These are phyloP conservation scores for Ivindomyrus marchei DNA, from an alignment of 2,113 vertebrate genomes.

Conservation along the genomic window DNA sequence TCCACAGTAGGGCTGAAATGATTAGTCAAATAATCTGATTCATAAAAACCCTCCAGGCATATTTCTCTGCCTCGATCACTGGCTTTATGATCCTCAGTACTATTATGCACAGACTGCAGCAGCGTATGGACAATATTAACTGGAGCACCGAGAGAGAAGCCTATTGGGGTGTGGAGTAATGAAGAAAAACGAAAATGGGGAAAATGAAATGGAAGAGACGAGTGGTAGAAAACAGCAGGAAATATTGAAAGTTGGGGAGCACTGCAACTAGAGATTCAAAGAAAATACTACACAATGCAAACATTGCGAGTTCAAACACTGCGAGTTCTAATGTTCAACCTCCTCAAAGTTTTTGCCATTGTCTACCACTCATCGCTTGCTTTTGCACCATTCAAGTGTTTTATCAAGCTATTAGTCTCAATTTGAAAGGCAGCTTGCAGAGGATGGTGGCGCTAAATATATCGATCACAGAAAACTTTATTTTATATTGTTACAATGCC, in stretches of 20 bases:
- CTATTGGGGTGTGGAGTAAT: neutral
- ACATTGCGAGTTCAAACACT: neutral
- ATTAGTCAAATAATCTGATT: neutral
- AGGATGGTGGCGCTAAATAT: neutral
- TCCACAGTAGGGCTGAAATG: neutral
- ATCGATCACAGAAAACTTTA: neutral
- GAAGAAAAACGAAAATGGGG: neutral
- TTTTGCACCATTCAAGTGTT: neutral
- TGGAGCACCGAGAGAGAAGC: neutral
- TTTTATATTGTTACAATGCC: neutral
- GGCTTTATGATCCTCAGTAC: neutral
- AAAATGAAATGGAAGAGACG: neutral
- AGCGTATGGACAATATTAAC: neutral
- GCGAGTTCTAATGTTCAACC: neutral
- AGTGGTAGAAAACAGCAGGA: neutral
- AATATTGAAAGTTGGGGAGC: neutral
- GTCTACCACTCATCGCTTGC: neutral
- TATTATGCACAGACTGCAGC: neutral
- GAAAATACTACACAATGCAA: neutral
- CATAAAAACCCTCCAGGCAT: neutral
- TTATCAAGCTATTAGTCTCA: neutral
- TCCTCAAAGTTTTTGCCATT: neutral
- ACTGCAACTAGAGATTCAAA: neutral
- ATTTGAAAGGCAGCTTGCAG: neutral
- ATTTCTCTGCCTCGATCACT: neutral